These are phyloP conservation scores for Microcebus griseorufus DNA, from an alignment of 2,113 vertebrate genomes.

Conservation along the genomic window DNA sequence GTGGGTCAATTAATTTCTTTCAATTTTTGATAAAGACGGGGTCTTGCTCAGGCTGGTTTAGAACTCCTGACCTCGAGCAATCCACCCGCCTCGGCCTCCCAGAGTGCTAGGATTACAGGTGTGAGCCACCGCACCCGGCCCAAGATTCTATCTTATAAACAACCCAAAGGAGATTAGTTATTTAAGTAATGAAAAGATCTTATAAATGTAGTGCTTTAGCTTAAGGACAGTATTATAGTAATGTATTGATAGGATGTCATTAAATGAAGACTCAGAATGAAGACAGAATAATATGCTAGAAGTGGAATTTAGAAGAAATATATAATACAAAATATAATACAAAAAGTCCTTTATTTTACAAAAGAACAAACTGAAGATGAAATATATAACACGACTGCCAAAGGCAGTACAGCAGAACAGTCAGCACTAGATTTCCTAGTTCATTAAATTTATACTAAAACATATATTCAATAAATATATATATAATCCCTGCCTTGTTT, in stretches of 20 bases:
- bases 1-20: no score
- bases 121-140: no score
- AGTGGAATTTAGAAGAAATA: background rate
- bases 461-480: background rate
- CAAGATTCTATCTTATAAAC: background rate
- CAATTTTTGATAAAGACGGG: no score
- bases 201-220: background rate
- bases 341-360: background rate
- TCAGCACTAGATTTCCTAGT: background rate
- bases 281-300: background rate
- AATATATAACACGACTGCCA: background rate
- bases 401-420: background rate
- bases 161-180: background rate
- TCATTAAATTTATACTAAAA: constrained; percentile 27
- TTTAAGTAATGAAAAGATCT: background rate
- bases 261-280: constrained; percentile 27
- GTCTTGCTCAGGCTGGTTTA: no score
- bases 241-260: background rate
- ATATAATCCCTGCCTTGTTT: background rate
- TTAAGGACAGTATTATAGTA: background rate
- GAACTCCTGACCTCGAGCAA: no score
- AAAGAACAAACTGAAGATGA: background rate
- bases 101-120: no score
- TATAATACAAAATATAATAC: background rate
- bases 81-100: no score